phyloP scores from a whole-genome alignment of 2,113 vertebrate species.

The Gambusia affinis region DNA sequence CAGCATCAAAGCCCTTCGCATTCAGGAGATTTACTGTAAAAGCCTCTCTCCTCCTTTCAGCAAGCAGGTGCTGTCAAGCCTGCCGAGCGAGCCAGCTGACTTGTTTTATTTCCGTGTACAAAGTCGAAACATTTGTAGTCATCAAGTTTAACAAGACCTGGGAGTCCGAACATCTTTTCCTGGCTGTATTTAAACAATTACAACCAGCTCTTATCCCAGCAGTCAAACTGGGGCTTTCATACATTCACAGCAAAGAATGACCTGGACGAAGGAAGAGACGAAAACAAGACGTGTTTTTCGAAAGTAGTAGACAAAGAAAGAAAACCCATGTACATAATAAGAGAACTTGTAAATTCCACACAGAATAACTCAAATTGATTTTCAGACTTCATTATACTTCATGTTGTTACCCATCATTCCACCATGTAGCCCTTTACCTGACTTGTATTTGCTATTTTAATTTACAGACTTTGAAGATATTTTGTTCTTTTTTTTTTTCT shows the following conservation, averaged over 20 bases:
- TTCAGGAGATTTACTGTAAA: conserved; percentile 58
- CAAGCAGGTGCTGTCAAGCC: conserved; percentile 39
- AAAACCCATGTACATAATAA: background rate
- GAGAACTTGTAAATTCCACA: background rate
- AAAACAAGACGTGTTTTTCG: background rate
- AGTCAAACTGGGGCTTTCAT: background rate
- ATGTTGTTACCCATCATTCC: too few species aligned
- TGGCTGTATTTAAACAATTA: background rate
- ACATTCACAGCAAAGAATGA: background rate
- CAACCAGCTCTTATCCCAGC: background rate
- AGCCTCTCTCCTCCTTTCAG: conserved; percentile 39
- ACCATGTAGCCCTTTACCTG: too few species aligned
- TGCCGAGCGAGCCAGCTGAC: conserved; percentile 17
- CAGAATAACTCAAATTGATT: background rate
- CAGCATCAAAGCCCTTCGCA: conserved; percentile 54
- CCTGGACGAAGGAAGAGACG: too few species aligned
- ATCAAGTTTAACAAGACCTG: conserved; percentile 19
- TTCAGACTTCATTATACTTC: background rate
- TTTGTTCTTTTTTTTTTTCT: too few species aligned
- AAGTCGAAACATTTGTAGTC: conserved; percentile 20
- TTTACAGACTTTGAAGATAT: too few species aligned
- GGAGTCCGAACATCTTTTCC: background rate
- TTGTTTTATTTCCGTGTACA: conserved; percentile 14
- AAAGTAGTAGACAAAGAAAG: background rate
- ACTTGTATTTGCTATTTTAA: too few species aligned